Evolutionary conservation across 2,888 invertebrate species (phyloP).

Genomic region (Caenorhabditis sinica): DNA sequence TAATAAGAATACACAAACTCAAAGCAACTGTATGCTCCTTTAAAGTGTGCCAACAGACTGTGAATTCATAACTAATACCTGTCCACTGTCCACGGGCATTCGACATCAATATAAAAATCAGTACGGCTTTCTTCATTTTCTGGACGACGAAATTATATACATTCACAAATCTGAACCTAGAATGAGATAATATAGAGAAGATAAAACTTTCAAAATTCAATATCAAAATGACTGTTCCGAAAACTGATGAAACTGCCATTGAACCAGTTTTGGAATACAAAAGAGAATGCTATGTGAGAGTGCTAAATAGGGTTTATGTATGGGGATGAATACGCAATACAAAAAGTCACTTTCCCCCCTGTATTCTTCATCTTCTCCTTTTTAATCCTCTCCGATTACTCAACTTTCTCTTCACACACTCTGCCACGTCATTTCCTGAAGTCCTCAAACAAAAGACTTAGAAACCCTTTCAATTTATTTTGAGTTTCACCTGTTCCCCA

Average conservation of each 20-base stretch:
- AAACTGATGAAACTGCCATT: neutral
- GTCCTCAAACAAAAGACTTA: slow-evolving; percentile 16
- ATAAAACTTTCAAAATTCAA: no score
- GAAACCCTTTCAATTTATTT: neutral
- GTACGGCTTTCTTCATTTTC: neutral
- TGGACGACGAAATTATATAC: no score
- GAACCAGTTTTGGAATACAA: neutral
- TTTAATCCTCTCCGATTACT: slow-evolving; percentile 33
- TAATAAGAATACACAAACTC: no score
- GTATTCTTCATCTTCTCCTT: neutral
- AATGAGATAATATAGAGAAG: no score
- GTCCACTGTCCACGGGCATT: slow-evolving; percentile 37
- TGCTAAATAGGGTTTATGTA: slow-evolving; percentile 20
- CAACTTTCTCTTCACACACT: slow-evolving; percentile 24
- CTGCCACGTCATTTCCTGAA: slow-evolving; percentile 35
- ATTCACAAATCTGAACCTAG: no score
- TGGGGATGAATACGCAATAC: slow-evolving; percentile 29
- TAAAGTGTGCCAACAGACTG: no score
- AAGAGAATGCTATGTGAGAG: neutral
- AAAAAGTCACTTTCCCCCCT: slow-evolving; percentile 28
- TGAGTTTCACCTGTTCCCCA: no score
- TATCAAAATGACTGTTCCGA: neutral
- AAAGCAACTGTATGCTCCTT: no score
- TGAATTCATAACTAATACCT: slow-evolving; percentile 26
- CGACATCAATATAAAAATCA: slow-evolving; percentile 5